Conservation (phyloP, 2,113 vertebrate genomes). For the Mormyrus iriodes region DNA sequence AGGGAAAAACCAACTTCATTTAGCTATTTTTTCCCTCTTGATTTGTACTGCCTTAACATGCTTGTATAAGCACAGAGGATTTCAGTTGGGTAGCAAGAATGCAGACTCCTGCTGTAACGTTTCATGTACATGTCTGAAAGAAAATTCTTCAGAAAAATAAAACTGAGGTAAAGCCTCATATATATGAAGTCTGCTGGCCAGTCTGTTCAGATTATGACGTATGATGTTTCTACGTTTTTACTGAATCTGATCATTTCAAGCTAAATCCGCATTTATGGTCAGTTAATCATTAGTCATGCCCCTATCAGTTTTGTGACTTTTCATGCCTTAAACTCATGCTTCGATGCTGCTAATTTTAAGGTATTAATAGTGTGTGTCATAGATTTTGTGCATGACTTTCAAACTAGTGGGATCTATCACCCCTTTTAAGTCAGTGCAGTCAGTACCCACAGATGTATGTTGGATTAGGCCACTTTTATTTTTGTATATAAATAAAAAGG, state of each 20-base stretch:
- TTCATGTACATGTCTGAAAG: not conserved
- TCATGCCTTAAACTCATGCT: not conserved
- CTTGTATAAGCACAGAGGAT: not conserved
- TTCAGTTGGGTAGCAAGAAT: not conserved
- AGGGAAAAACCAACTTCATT: constrained; percentile 1
- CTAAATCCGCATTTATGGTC: not conserved
- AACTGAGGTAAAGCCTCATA: not conserved
- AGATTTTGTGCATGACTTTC: not conserved
- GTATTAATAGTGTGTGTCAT: not conserved
- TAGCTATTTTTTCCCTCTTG: constrained; percentile 15
- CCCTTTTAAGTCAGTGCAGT: not conserved
- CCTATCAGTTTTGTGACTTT: not conserved
- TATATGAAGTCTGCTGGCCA: not conserved
- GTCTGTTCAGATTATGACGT: not conserved
- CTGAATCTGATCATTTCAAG: not conserved
- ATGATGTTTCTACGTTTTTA: not conserved
- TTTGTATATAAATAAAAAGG: not conserved
- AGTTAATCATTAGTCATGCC: not conserved
- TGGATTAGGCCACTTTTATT: not conserved
- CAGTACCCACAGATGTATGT: not conserved
- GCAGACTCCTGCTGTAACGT: not conserved
- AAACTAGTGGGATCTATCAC: not conserved
- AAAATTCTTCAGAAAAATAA: not conserved
- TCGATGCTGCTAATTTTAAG: not conserved
- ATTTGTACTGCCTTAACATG: not conserved